These are phyloP conservation scores for Tinea trinotella DNA, from an alignment of 2,888 invertebrate species.

Conservation along the genomic window DNA sequence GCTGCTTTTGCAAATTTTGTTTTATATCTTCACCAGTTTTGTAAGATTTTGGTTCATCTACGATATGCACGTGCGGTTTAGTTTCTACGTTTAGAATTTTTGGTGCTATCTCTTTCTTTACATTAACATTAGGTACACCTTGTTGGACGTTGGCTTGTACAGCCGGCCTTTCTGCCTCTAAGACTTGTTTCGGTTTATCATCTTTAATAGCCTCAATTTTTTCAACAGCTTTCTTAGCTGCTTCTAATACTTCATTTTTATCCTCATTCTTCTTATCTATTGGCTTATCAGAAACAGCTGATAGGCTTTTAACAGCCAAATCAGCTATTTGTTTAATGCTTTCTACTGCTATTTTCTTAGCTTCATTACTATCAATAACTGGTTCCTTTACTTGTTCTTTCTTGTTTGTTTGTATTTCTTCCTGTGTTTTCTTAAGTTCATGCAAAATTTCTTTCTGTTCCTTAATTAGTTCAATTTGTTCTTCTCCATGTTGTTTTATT, in stretches of 20 bases:
- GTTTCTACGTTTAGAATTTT: no score
- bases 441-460: constrained; percentile 77
- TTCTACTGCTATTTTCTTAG: constrained; percentile 64
- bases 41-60: constrained; percentile 56
- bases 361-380: constrained; percentile 53
- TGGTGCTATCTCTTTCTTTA: neutral
- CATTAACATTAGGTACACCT: neutral
- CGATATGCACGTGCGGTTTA: constrained; percentile 38
- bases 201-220: constrained; percentile 59
- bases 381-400: no score
- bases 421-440: constrained; percentile 71
- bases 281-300: constrained; percentile 52
- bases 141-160: neutral
- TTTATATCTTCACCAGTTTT: constrained; percentile 45
- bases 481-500: constrained; percentile 77
- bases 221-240: constrained; percentile 59
- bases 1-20: constrained; percentile 20
- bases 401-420: constrained; percentile 61
- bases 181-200: constrained; percentile 24
- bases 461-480: constrained; percentile 77
- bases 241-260: constrained; percentile 52
- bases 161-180: constrained; percentile 4
- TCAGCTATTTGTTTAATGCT: constrained; percentile 65
- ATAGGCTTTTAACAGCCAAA: constrained; percentile 58
- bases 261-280: constrained; percentile 17